A percentile compares a stretch with the other conserved stretches of the same genome.
Conservation (phyloP, 2,797 vertebrate genomes). For the Acanthurus lineatus region DNA sequence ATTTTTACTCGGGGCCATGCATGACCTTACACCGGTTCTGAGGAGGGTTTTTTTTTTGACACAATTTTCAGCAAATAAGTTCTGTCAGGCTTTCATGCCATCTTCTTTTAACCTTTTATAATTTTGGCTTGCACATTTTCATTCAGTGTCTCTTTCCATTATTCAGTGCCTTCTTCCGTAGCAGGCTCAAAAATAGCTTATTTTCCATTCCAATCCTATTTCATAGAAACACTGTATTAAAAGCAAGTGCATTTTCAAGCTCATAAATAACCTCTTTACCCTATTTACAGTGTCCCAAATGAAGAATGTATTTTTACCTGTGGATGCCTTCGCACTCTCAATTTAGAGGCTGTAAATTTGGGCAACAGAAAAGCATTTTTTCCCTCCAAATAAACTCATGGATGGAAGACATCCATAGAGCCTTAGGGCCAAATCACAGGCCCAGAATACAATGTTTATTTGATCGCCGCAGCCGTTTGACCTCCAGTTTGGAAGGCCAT, state of each 20-base stretch:
- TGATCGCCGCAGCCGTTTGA: constrained; percentile 51
- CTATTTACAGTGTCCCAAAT: constrained; percentile 55
- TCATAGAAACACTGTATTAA: constrained; percentile 57
- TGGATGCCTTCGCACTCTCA: constrained; percentile 67
- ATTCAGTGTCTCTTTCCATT: constrained; percentile 58
- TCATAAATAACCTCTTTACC: constrained; percentile 45
- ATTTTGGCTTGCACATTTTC: constrained; percentile 53
- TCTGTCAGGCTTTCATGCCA: constrained; percentile 61
- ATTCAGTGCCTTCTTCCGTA: constrained; percentile 53
- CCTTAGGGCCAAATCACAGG: constrained; percentile 60
- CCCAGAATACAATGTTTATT: constrained; percentile 37
- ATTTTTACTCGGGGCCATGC: constrained; percentile 48
- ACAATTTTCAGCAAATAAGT: constrained; percentile 49
- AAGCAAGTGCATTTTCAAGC: constrained; percentile 47
- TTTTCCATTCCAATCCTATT: constrained; percentile 69
- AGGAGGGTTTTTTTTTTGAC: constrained; percentile 31
- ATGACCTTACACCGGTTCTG: constrained; percentile 60
- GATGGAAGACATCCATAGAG: constrained; percentile 70
- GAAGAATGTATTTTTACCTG: constrained; percentile 61
- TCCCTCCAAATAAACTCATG: constrained; percentile 60
- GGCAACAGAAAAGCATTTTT: constrained; percentile 57
- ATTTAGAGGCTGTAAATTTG: constrained; percentile 69
- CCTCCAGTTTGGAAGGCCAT: constrained; percentile 57
- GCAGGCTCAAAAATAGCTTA: constrained; percentile 52
- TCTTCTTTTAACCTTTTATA: constrained; percentile 57